Base-by-base conservation (phyloP, 2,797 vertebrate species). In the Okamejei kenojei region DNA sequence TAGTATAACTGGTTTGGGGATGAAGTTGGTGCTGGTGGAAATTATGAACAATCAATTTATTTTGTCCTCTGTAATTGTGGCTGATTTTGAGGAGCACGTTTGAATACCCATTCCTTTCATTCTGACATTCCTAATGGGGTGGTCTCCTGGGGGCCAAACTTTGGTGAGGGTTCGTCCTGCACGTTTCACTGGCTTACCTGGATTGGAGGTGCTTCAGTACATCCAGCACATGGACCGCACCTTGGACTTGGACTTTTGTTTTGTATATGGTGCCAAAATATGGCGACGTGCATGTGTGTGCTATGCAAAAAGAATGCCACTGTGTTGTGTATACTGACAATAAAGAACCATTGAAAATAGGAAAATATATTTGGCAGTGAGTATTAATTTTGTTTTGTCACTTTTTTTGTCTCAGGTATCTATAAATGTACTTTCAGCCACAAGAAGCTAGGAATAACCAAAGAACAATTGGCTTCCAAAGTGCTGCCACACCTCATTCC, bases 351-450 rank as follows among this genome's bases (percentile, higher is more conserved):
- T 54, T 54, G 23, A 32, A 68, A 90, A n/a, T 68, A 23, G 15
- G 61, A 7, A 63, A 88, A 7, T 58, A 90, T 45, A 71, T 45
- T 91, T 91, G 65, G 71, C 35, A 74, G 21, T 74, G 8, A 54
- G 35, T 74, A 19, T 93, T 45, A 71, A 68, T 65, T 84, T 17
- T 71, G 54, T 78, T 84, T 78, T 1, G 21, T 93, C 29, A 19
- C 58, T 80, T 77, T 78, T 78, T 78, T 35, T 93, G 0, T 94
- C 2, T 94, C 93, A 99, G 99, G 99, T 93, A 99, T 99, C 96
- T 99, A 99, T 95, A 99, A 99, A 95, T 99, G 99, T 95, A 99
- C 98, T 65, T 99, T 99, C 95, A 97, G 96, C 94, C 99, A 99
- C 95, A 99, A 99, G 95, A 99, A 99, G 95, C 94, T 99, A 94